Conservation (phyloP, 2,888 invertebrate genomes). For the Thelaira solivaga region DNA sequence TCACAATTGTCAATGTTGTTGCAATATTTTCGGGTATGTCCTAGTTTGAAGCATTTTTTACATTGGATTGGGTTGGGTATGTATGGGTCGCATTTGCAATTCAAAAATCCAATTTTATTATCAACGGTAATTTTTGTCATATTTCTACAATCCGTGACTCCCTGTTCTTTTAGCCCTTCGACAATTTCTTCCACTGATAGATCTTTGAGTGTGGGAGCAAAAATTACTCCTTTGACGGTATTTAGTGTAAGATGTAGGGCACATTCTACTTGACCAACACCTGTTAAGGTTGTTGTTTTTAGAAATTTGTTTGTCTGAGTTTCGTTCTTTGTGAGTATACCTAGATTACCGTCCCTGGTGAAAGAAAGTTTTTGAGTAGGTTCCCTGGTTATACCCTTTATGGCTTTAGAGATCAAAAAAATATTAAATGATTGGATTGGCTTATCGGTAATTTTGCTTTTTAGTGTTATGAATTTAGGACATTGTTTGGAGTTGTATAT, state of each 20-base stretch:
- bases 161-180: neutral
- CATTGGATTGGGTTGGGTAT: too few relatives aligned
- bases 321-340: constrained; percentile 8
- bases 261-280: neutral
- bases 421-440: constrained; percentile 50
- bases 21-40: too few relatives aligned
- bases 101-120: too few relatives aligned
- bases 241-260: neutral
- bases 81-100: too few relatives aligned
- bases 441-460: neutral
- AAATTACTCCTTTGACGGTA: neutral
- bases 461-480: too few relatives aligned
- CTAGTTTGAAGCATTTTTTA: too few relatives aligned
- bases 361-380: neutral
- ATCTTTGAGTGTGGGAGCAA: neutral
- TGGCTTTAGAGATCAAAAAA: neutral
- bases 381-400: neutral
- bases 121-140: too few relatives aligned
- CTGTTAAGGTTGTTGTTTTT: neutral
- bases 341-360: neutral
- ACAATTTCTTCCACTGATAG: neutral
- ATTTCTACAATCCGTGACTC: too few relatives aligned
- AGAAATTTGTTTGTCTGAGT: neutral
- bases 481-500: too few relatives aligned
- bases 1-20: too few relatives aligned